Evolutionary conservation across 1,140 invertebrate genomes (phyloP).

Genomic region (Drosophila bocqueti): DNA sequence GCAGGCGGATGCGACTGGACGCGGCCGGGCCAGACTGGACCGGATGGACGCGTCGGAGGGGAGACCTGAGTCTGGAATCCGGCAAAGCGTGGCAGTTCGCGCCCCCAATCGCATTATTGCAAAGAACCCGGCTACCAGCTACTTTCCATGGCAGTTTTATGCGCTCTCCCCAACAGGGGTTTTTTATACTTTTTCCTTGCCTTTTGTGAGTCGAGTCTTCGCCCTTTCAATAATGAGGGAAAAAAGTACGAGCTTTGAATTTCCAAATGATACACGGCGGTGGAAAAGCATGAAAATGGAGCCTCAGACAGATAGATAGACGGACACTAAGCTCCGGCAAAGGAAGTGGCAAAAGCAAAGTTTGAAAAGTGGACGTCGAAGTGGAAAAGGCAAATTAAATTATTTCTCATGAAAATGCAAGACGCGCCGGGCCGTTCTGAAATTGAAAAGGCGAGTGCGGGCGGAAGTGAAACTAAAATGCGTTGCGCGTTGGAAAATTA

Average conservation of each 20-base stretch:
- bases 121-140: constrained; percentile 48
- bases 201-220: constrained; percentile 23
- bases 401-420: constrained; percentile 76
- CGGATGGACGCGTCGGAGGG: neutral
- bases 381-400: constrained; percentile 80
- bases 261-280: constrained; percentile 67
- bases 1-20: constrained; percentile 17
- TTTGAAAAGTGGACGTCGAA: constrained; percentile 77
- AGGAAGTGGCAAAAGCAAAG: constrained; percentile 69
- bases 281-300: constrained; percentile 14
- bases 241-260: constrained; percentile 75
- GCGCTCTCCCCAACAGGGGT: constrained; percentile 28
- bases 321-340: constrained; percentile 60
- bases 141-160: constrained; percentile 70
- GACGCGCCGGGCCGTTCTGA: constrained; percentile 18
- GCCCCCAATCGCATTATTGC: constrained; percentile 62
- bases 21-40: constrained; percentile 12
- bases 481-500: constrained; percentile 73
- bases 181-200: constrained; percentile 21
- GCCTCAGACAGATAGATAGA: constrained; percentile 32
- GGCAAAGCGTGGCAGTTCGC: constrained; percentile 53
- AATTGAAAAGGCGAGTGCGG: constrained; percentile 65
- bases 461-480: constrained; percentile 75
- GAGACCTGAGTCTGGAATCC: constrained; percentile 18
- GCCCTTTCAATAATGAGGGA: constrained; percentile 66